A percentile compares a stretch with the other conserved stretches of the same genome.
These are phyloP conservation scores for Noctua pronuba DNA, from an alignment of 2,888 invertebrate species.

Conservation along the genomic window DNA sequence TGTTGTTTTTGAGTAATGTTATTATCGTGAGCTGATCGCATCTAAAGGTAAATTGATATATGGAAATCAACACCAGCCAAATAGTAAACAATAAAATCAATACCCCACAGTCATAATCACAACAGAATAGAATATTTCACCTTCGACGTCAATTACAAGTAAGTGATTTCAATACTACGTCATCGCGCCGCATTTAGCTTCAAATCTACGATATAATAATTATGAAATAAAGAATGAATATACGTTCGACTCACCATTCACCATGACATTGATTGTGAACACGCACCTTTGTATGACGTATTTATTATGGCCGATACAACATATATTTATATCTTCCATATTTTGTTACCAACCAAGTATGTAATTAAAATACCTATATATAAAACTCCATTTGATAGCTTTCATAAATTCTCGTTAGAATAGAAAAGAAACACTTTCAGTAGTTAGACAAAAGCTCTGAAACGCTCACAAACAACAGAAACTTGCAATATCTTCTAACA, in stretches of 20 bases:
- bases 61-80: background rate
- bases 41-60: background rate
- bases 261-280: constrained; percentile 26
- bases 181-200: constrained; percentile 6
- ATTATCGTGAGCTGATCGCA: constrained; percentile 19
- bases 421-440: background rate
- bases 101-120: constrained; percentile 8
- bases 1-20: background rate
- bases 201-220: constrained; percentile 26
- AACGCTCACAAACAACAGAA: constrained; percentile 7
- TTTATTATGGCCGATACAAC: background rate
- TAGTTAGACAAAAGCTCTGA: background rate
- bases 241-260: constrained; percentile 21
- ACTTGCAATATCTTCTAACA: constrained; percentile 2
- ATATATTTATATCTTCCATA: background rate
- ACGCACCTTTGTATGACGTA: constrained; percentile 30
- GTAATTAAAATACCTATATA: background rate
- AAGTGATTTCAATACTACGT: constrained; percentile 13
- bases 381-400: background rate
- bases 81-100: constrained; percentile 24
- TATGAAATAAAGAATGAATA: constrained; percentile 48
- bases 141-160: background rate
- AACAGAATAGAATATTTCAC: background rate
- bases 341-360: background rate
- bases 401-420: background rate